These are phyloP conservation scores for Microplitis manilae DNA, from an alignment of 2,888 invertebrate species.

Conservation along the genomic window DNA sequence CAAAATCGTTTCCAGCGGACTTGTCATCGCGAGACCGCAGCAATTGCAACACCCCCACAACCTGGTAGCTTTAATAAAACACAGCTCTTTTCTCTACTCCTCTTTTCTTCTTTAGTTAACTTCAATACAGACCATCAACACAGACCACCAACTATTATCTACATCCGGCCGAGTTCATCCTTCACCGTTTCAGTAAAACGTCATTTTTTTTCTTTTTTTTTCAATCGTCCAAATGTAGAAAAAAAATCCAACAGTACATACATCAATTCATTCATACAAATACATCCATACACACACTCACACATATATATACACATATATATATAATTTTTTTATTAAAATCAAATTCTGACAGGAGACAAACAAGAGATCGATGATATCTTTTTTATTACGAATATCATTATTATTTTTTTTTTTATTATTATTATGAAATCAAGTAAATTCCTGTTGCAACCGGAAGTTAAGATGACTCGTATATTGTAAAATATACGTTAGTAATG, in stretches of 20 bases:
- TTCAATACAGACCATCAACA: conserved; percentile 40
- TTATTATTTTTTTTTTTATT: neutral
- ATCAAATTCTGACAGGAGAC: neutral
- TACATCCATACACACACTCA: too few relatives aligned
- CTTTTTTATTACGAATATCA: neutral
- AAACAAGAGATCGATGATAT: neutral
- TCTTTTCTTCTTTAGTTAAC: neutral
- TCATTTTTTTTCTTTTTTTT: conserved; percentile 22
- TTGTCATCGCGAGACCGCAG: conserved; percentile 67
- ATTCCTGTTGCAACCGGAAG: conserved; percentile 32
- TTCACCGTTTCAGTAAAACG: conserved; percentile 42
- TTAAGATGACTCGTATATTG: conserved; percentile 38
- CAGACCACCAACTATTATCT: conserved; percentile 60
- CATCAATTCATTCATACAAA: too few relatives aligned
- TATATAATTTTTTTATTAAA: too few relatives aligned
- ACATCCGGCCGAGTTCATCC: conserved; percentile 65
- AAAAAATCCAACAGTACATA: too few relatives aligned
- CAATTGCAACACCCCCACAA: conserved; percentile 64
- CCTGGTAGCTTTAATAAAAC: conserved; percentile 11
- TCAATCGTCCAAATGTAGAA: conserved; percentile 39
- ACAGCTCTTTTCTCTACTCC: conserved; percentile 16
- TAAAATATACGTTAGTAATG: conserved; percentile 45
- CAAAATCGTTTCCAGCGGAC: conserved; percentile 63
- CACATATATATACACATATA: too few relatives aligned
- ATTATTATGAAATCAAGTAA: conserved; percentile 19